Percentiles rank a stretch among this genome's conserved stretches.
These are phyloP conservation scores for Chloroclystis v-ata DNA, from an alignment of 2,888 invertebrate genomes.

Conservation along the genomic window DNA sequence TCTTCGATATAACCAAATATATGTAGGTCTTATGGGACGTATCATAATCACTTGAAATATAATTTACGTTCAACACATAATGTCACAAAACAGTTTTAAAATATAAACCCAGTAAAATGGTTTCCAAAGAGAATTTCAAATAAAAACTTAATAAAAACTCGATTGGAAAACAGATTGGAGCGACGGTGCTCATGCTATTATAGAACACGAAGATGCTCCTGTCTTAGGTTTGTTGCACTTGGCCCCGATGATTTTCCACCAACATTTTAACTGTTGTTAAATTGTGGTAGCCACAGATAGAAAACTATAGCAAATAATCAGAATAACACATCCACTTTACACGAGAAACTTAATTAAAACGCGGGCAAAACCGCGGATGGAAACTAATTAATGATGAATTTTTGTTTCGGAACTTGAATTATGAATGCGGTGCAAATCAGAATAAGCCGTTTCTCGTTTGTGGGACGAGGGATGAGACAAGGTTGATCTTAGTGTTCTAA, in stretches of 20 bases:
- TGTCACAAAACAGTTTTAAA: neutral
- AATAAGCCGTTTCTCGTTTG: neutral
- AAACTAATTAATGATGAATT: too few relatives aligned
- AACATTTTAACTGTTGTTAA: neutral
- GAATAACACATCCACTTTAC: too few relatives aligned
- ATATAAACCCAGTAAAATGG: too few relatives aligned
- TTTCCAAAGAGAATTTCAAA: slow-evolving; percentile 13
- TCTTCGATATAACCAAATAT: neutral
- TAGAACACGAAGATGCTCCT: slow-evolving; percentile 5
- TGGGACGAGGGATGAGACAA: slow-evolving; percentile 18
- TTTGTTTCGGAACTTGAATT: too few relatives aligned
- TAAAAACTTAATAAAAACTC: slow-evolving; percentile 21
- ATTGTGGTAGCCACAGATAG: too few relatives aligned
- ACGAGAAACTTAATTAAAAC: too few relatives aligned
- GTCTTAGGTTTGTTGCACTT: slow-evolving; percentile 9
- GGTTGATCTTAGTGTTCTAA: slow-evolving; percentile 29
- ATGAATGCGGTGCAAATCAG: neutral
- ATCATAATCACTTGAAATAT: too few relatives aligned
- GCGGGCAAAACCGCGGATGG: too few relatives aligned
- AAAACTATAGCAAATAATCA: too few relatives aligned
- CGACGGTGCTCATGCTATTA: slow-evolving; percentile 12
- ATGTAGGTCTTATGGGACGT: neutral
- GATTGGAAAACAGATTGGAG: slow-evolving; percentile 24
- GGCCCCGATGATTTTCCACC: neutral
- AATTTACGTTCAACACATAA: too few relatives aligned